Evolutionary conservation across 2,888 invertebrate species (phyloP), one percentile per base, ranked within the genome.

Genomic region (Tuta absoluta): DNA sequence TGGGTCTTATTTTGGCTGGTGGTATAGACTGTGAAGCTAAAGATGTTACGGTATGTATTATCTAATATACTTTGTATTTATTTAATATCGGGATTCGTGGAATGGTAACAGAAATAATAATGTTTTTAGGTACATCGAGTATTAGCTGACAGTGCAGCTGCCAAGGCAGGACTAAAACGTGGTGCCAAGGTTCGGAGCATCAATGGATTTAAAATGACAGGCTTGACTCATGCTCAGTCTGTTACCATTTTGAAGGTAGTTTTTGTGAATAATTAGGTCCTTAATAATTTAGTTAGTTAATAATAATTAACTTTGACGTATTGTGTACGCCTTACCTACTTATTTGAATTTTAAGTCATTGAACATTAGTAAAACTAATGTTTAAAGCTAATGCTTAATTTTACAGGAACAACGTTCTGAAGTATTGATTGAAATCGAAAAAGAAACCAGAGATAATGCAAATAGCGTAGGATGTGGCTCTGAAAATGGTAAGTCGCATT

Each of bases 21-120:
- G 98, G 98, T 62, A 94, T 95, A 19, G 98, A 98, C 82, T 97
- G 97, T 81, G 98, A 98, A 92, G 95, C 95, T 76, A 98, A 97
- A 90, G 97, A 97, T 85, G 97, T 98, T 70, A 97, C 97, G 78
- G 97, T 96, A 85, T 90, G 94, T 89, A 69, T 45, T 7, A 11
- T n/a, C n/a, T 1, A 45, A 12, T 3, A 45, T n/a, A 45, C 4
- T n/a, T 0, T 17, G n/a, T 45, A 45, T n/a, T n/a, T 17, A 0
- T 41, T 2, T 45, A 17, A 11, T 17, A n/a, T 45, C 17, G 5
- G 4, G 5, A 45, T n/a, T 17, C 1, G 2, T 17, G n/a, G n/a
- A n/a, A 45, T 45, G n/a, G 45, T 45, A 17, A n/a, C 17, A 45
- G 1, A 17, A 45, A n/a, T 61, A 33, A 33, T 23, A 19, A n/a